These are phyloP conservation scores for Drosophila tripunctata DNA, from an alignment of 2,888 invertebrate genomes.

Conservation along the genomic window DNA sequence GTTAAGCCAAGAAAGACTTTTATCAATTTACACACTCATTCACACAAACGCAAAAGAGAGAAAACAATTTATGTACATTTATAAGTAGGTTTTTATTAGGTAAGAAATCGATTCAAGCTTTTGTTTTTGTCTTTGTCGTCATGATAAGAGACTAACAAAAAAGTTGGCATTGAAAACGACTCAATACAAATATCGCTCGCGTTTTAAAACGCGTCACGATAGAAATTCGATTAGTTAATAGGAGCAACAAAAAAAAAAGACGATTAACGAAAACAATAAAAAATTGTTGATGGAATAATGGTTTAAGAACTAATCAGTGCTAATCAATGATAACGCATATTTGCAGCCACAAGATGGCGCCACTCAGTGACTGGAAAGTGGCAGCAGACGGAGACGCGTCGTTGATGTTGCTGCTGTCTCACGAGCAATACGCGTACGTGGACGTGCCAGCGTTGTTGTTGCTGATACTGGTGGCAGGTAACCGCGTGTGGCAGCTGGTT, in stretches of 20 bases:
- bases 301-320: conserved; percentile 74
- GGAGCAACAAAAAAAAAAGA: conserved; percentile 27
- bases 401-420: conserved; percentile 18
- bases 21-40: background rate
- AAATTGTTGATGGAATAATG: conserved; percentile 15
- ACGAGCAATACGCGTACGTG: conserved; percentile 48
- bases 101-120: conserved; percentile 52
- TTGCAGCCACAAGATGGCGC: background rate
- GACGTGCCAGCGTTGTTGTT: no score
- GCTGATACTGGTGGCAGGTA: conserved; percentile 62
- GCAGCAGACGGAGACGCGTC: conserved; percentile 47
- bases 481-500: conserved; percentile 11
- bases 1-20: background rate
- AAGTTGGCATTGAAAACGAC: conserved; percentile 7
- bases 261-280: conserved; percentile 5
- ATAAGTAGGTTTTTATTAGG: conserved; percentile 64
- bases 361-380: conserved; percentile 38
- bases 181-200: background rate
- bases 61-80: conserved; percentile 49
- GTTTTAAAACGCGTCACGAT: background rate
- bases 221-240: background rate
- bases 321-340: conserved; percentile 22
- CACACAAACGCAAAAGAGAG: conserved; percentile 1
- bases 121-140: conserved; percentile 1
- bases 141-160: conserved; percentile 15